A percentile compares a stretch with the other conserved stretches of the same genome.
Conservation (phyloP, 35 echinoderm and acorn worm genomes). For the Apostichopus japonicus region DNA sequence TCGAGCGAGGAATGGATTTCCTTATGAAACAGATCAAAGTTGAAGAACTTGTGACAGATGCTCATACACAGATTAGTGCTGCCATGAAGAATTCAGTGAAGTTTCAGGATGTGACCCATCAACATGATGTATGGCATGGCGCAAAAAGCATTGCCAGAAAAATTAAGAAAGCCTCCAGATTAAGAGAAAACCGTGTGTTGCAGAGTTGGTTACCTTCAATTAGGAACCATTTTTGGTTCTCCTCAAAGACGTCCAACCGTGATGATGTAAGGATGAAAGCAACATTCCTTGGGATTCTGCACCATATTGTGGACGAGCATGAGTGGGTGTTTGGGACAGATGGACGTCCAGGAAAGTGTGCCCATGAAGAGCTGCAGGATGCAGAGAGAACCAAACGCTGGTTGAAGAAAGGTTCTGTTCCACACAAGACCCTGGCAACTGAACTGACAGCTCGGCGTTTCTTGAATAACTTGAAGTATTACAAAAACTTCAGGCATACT, state of each 20-base stretch:
- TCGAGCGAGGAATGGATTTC: neutral
- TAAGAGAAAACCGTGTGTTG: neutral
- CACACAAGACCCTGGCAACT: too few species aligned
- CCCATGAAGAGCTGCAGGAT: neutral
- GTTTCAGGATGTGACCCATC: neutral
- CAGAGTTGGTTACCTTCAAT: neutral
- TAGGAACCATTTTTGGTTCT: conserved; percentile 18
- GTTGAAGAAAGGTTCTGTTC: neutral
- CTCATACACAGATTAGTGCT: conserved; percentile 12
- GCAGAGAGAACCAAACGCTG: conserved; percentile 6
- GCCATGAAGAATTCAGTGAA: neutral
- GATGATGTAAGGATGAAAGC: neutral
- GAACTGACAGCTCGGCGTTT: conserved; percentile 1
- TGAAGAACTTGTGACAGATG: conserved; percentile 23
- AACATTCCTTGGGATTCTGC: neutral
- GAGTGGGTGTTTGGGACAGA: conserved; percentile 37
- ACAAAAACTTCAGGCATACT: conserved; percentile 48
- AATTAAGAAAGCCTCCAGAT: neutral
- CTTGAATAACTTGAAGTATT: conserved; percentile 12
- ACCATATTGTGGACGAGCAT: too few species aligned
- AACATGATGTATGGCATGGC: conserved; percentile 8
- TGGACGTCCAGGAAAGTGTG: conserved; percentile 21
- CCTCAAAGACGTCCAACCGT: neutral
- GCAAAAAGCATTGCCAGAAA: neutral
- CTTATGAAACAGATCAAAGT: neutral